A percentile compares a stretch with the other conserved stretches of the same genome.
Evolutionary conservation across 1,140 invertebrate genomes (phyloP).

Genomic region (Euura lappo): DNA sequence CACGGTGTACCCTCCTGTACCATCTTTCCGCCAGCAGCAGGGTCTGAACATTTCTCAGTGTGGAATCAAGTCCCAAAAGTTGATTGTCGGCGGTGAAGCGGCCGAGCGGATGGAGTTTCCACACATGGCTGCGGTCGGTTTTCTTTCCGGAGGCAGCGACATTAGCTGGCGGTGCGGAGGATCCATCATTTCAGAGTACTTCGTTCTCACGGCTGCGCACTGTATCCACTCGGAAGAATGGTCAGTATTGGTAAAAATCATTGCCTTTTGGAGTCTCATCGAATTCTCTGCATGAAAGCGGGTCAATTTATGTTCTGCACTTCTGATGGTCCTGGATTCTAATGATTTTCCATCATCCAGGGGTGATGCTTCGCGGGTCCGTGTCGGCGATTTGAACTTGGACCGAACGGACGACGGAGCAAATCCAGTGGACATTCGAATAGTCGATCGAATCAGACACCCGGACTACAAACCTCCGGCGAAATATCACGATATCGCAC

Average conservation of each 20-base stretch:
- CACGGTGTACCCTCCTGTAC: not conserved
- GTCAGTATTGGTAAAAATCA: slow-evolving; percentile 26
- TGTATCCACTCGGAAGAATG: slow-evolving; percentile 42
- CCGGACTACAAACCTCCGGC: slow-evolving; percentile 54
- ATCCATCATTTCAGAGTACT: slow-evolving; percentile 58
- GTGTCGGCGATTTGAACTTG: slow-evolving; percentile 63
- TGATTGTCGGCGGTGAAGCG: slow-evolving; percentile 55
- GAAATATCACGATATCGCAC: slow-evolving; percentile 65
- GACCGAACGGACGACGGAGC: slow-evolving; percentile 53
- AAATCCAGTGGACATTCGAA: slow-evolving; percentile 48
- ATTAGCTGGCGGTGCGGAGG: slow-evolving; percentile 57
- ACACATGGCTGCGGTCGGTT: slow-evolving; percentile 56
- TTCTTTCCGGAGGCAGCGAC: not conserved
- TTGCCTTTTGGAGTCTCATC: too few species aligned
- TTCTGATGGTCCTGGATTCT: too few species aligned
- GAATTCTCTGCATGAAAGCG: too few species aligned
- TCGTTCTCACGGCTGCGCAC: slow-evolving; percentile 61
- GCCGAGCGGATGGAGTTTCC: slow-evolving; percentile 54
- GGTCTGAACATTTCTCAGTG: too few species aligned
- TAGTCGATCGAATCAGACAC: slow-evolving; percentile 58
- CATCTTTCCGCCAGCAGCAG: slow-evolving; percentile 21
- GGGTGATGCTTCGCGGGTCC: slow-evolving; percentile 43
- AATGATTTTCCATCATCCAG: slow-evolving; percentile 28
- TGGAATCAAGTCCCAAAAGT: slow-evolving; percentile 33
- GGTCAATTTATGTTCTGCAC: too few species aligned